phyloP scores from a whole-genome alignment of 2,113 vertebrate genomes.

The Argyrosomus japonicus region DNA sequence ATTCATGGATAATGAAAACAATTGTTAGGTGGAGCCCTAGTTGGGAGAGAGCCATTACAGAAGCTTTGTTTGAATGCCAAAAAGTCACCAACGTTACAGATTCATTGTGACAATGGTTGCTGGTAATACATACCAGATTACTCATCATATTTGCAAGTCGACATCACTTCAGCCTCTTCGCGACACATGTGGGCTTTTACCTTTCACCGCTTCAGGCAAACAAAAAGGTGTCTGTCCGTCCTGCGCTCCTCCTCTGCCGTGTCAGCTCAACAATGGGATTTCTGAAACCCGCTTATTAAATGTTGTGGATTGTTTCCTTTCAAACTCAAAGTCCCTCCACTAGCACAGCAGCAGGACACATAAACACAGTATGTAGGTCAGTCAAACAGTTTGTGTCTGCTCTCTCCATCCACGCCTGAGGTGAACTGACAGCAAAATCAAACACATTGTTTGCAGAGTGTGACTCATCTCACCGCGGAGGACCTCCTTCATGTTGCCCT shows the following conservation, averaged over 20 bases:
- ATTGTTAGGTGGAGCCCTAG: no score
- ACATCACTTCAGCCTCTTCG: neutral
- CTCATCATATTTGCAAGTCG: slow-evolving; percentile 18
- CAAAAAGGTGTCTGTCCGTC: slow-evolving; percentile 40
- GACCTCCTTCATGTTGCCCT: slow-evolving; percentile 35
- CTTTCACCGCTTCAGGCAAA: slow-evolving; percentile 42
- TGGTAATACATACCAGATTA: slow-evolving; percentile 30
- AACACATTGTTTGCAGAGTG: slow-evolving; percentile 68
- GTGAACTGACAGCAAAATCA: slow-evolving; percentile 72
- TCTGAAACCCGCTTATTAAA: slow-evolving; percentile 60
- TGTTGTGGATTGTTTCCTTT: slow-evolving; percentile 67
- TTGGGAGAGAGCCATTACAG: neutral
- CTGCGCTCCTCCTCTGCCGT: slow-evolving; percentile 45
- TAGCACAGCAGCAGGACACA: slow-evolving; percentile 53
- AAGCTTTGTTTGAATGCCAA: slow-evolving; percentile 17
- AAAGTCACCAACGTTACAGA: neutral
- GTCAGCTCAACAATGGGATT: slow-evolving; percentile 59
- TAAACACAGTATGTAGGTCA: slow-evolving; percentile 79
- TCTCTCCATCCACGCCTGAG: slow-evolving; percentile 62
- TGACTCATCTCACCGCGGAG: slow-evolving; percentile 76
- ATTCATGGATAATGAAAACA: no score
- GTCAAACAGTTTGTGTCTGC: slow-evolving; percentile 74
- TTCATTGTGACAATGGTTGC: slow-evolving; percentile 6
- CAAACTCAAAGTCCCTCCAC: slow-evolving; percentile 58
- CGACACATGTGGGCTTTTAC: slow-evolving; percentile 40